phyloP scores from a whole-genome alignment of 2,888 invertebrate genomes.

The Oligia fasciuncula region DNA sequence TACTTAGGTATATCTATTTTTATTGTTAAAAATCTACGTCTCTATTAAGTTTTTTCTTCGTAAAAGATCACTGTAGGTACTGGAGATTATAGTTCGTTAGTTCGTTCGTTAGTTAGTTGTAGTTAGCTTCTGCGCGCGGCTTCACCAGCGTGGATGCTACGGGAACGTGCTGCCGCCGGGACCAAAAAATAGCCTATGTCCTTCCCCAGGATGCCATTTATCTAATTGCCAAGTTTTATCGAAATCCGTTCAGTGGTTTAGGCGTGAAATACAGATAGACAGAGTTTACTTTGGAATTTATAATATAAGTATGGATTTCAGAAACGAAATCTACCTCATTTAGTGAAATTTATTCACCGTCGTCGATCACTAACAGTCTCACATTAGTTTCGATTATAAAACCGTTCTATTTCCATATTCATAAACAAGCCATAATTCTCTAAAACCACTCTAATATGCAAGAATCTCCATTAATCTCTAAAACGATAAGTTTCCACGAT shows the following conservation, averaged over 20 bases:
- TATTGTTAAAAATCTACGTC: background rate
- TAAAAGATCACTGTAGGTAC: background rate
- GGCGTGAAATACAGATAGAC: background rate
- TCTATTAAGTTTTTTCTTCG: background rate
- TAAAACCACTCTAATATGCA: slow-evolving; percentile 58
- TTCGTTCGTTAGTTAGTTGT: no score
- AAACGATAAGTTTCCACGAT: slow-evolving; percentile 66
- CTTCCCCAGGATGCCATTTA: background rate
- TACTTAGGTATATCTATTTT: slow-evolving; percentile 21
- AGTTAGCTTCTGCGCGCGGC: background rate
- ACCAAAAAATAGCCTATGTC: background rate
- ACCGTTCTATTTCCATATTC: slow-evolving; percentile 27
- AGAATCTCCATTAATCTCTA: slow-evolving; percentile 64
- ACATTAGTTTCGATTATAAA: slow-evolving; percentile 21
- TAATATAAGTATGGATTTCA: background rate
- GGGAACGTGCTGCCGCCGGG: no score
- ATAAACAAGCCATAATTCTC: slow-evolving; percentile 42
- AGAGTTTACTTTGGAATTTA: background rate
- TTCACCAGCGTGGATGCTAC: background rate
- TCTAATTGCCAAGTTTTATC: background rate
- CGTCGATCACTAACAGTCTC: slow-evolving; percentile 16
- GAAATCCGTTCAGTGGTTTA: background rate
- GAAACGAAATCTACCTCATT: background rate
- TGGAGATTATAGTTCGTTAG: background rate
- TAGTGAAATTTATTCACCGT: slow-evolving; percentile 26